These are phyloP conservation scores for Drosophila kepulauana DNA, from an alignment of 1,140 invertebrate genomes.

Conservation along the genomic window DNA sequence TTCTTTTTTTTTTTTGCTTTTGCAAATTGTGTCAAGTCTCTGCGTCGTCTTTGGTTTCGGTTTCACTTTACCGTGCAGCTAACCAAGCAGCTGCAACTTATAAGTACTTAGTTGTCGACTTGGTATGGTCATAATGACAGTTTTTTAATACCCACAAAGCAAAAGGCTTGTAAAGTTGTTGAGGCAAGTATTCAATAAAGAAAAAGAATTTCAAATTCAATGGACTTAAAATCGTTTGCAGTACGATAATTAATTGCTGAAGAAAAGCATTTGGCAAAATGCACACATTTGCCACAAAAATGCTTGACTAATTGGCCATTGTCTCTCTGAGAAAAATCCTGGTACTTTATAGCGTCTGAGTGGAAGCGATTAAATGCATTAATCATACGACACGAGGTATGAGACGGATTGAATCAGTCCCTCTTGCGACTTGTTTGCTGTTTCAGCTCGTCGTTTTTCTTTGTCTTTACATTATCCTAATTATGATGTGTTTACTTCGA, in stretches of 20 bases:
- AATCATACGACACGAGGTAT: slow-evolving; percentile 58
- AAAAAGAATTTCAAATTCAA: slow-evolving; percentile 22
- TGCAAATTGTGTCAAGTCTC: slow-evolving; percentile 6
- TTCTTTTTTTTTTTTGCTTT: too few species aligned
- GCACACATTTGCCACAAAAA: slow-evolving; percentile 12
- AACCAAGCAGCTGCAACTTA: slow-evolving; percentile 7
- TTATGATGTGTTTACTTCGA: slow-evolving; percentile 55
- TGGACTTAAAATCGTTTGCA: slow-evolving; percentile 8
- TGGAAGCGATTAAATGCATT: slow-evolving; percentile 48
- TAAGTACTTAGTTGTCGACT: slow-evolving; percentile 27
- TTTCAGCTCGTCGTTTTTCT: slow-evolving; percentile 24
- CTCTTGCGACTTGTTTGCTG: slow-evolving; percentile 48
- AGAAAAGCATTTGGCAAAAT: slow-evolving; percentile 20
- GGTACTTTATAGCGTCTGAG: slow-evolving; percentile 29
- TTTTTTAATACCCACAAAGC: slow-evolving; percentile 52
- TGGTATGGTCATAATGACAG: slow-evolving; percentile 22
- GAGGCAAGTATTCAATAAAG: background rate
- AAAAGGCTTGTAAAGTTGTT: background rate
- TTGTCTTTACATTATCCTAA: slow-evolving; percentile 71
- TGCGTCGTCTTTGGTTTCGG: slow-evolving; percentile 2
- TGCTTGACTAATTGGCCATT: slow-evolving; percentile 44
- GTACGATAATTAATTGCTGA: slow-evolving; percentile 31
- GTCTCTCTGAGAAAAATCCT: slow-evolving; percentile 25
- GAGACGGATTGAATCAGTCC: slow-evolving; percentile 19
- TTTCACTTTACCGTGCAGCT: slow-evolving; percentile 1